Percentiles rank a stretch among this genome's conserved stretches.
Conservation (phyloP, 2,797 vertebrate genomes). For the Pseudomugil gertrudae region DNA sequence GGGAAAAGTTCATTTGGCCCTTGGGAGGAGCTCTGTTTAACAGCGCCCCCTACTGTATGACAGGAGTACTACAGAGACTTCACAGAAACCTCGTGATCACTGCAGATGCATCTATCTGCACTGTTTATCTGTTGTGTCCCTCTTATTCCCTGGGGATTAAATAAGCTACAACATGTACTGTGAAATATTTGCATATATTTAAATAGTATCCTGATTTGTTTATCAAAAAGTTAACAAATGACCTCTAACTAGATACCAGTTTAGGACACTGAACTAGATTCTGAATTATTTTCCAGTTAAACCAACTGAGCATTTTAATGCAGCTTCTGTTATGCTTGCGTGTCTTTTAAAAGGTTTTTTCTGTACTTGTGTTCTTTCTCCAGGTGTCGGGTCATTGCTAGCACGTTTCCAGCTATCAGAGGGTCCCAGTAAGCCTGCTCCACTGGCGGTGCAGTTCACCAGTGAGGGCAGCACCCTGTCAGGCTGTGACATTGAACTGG, state of each 20-base stretch:
- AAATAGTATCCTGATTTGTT: neutral
- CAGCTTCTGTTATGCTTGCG: neutral
- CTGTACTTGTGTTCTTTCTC: neutral
- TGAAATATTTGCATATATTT: neutral
- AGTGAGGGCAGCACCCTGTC: conserved; percentile 97
- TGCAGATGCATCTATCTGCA: neutral
- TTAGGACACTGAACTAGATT: conserved; percentile 2
- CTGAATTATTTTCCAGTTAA: neutral
- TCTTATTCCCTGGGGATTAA: neutral
- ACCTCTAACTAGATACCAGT: neutral
- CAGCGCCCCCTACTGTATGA: conserved; percentile 35
- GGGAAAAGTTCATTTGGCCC: neutral
- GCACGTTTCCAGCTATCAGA: conserved; percentile 93
- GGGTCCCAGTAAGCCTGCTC: conserved; percentile 92
- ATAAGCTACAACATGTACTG: no score
- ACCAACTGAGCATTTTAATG: conserved; percentile 10
- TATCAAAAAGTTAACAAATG: neutral
- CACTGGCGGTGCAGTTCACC: conserved; percentile 95
- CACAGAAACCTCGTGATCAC: neutral
- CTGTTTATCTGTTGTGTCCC: neutral
- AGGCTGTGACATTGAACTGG: conserved; percentile 95
- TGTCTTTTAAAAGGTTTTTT: neutral
- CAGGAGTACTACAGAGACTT: conserved; percentile 3
- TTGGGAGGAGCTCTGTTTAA: neutral
- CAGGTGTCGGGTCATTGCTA: conserved; percentile 94